phyloP scores from a whole-genome alignment of 2,888 invertebrate species.

The Protula sp. region DNA sequence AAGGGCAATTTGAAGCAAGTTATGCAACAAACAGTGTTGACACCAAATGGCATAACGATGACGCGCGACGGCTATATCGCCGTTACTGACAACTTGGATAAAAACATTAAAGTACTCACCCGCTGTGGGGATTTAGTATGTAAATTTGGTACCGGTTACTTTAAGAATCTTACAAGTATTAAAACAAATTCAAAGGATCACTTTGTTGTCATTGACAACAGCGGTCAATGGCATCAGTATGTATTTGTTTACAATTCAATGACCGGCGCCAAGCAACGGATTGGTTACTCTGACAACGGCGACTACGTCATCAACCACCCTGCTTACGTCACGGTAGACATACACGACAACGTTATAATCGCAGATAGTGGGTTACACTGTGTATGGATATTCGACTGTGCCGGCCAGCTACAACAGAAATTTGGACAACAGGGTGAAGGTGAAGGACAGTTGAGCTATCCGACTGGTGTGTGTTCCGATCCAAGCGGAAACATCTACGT shows the following conservation, averaged over 20 bases:
- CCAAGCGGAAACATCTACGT: background rate
- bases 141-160: conserved; percentile 9
- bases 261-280: conserved; percentile 1
- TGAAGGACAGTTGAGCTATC: background rate
- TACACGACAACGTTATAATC: conserved; percentile 1
- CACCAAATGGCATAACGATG: conserved; percentile 1
- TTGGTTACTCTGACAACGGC: background rate
- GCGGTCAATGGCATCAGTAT: background rate
- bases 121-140: conserved; percentile 3
- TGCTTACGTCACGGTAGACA: background rate
- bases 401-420: background rate
- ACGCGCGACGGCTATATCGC: conserved; percentile 4
- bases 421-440: conserved; percentile 1
- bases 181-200: background rate
- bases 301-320: conserved; percentile 3
- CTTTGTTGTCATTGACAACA: conserved; percentile 1
- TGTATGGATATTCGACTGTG: background rate
- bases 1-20: background rate
- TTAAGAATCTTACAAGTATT: background rate
- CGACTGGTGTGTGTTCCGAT: conserved; percentile 1
- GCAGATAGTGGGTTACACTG: conserved; percentile 5
- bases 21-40: background rate
- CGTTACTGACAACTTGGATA: background rate
- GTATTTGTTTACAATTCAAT: conserved; percentile 6
- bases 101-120: conserved; percentile 8